phyloP scores from a whole-genome alignment of 2,888 invertebrate genomes.

The Drosophila quasianomalipes region DNA sequence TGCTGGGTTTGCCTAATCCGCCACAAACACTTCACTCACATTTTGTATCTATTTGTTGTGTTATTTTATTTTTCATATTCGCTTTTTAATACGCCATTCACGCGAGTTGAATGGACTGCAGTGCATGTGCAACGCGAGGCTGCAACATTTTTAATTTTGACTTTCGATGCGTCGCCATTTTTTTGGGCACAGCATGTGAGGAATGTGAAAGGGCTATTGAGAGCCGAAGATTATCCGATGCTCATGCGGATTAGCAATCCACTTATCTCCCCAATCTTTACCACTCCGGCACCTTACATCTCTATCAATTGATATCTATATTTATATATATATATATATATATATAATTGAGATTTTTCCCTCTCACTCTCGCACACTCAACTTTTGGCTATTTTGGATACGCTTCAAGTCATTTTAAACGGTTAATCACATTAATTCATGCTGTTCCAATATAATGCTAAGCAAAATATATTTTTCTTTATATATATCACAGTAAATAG shows the following conservation, averaged over 20 bases:
- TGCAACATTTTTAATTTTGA: not conserved
- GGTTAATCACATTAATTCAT: not conserved
- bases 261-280: not conserved
- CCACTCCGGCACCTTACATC: not conserved
- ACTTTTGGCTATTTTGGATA: not conserved
- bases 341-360: not conserved
- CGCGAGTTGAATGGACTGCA: conserved; percentile 39
- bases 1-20: conserved; percentile 25
- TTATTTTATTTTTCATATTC: conserved; percentile 10
- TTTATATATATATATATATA: not conserved
- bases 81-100: conserved; percentile 11
- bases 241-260: not conserved
- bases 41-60: not conserved
- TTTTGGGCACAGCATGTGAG: not conserved
- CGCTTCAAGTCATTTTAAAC: not conserved
- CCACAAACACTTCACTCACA: conserved; percentile 8
- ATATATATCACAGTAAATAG: not conserved
- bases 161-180: conserved; percentile 11
- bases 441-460: not conserved
- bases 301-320: not conserved
- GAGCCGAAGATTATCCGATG: not conserved
- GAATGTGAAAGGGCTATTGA: conserved; percentile 20
- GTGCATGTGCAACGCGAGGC: conserved; percentile 10
- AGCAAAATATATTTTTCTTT: not conserved
- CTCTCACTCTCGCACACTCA: not conserved